phyloP scores from a whole-genome alignment of 1,140 invertebrate species.

The Plutomurus gul region DNA sequence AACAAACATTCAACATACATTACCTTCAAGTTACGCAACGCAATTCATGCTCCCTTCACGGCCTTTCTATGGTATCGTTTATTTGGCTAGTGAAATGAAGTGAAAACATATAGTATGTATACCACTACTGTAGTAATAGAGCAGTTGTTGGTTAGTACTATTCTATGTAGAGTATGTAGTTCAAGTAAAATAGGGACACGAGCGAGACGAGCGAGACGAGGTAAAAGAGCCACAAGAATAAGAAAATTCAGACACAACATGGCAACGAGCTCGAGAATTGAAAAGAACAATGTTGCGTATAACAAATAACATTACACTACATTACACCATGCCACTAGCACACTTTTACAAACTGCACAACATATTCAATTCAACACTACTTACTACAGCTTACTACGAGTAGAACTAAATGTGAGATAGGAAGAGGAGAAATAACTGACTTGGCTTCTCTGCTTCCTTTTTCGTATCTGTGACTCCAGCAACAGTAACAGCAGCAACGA shows the following conservation, averaged over 20 bases:
- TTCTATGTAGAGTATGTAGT: no score
- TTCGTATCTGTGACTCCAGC: neutral
- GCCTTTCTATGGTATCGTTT: no score
- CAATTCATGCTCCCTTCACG: no score
- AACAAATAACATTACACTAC: conserved; percentile 11
- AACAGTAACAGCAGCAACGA: neutral
- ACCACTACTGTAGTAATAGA: no score
- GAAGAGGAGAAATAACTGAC: conserved; percentile 55
- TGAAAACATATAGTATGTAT: no score
- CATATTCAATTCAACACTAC: no score
- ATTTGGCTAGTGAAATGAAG: no score
- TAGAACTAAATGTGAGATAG: neutral
- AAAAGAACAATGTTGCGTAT: neutral
- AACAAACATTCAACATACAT: neutral
- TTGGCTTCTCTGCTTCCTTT: conserved; percentile 58
- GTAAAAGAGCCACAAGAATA: no score
- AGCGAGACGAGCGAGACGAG: no score
- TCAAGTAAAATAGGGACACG: no score
- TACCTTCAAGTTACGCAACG: neutral
- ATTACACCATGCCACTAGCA: neutral
- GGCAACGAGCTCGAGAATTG: neutral
- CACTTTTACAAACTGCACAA: conserved; percentile 5
- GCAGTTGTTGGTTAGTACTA: no score
- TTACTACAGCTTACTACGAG: neutral
- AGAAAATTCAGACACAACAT: neutral